Conservation (phyloP, 2,113 vertebrate genomes). For the Pedetes capensis region DNA sequence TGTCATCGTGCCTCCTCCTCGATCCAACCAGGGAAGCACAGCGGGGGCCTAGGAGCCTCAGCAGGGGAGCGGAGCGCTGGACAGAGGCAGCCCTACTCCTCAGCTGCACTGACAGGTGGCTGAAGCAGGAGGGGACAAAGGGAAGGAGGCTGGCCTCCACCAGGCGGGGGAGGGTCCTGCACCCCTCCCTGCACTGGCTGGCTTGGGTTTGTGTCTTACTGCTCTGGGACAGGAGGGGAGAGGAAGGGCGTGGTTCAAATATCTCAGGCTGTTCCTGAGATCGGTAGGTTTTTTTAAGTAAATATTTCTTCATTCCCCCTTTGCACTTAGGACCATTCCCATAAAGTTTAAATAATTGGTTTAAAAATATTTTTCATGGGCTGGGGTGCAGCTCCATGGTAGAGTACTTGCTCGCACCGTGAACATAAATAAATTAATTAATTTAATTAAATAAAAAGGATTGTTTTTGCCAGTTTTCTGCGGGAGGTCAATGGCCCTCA, state of each 20-base stretch:
- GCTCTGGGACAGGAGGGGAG: not conserved
- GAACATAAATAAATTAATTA: not conserved
- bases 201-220: not conserved
- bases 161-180: not conserved
- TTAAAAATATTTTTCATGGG: not conserved
- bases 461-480: not conserved
- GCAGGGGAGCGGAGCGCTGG: no score
- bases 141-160: not conserved
- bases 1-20: no score
- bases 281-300: not conserved
- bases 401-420: not conserved
- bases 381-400: no score
- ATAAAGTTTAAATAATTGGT: not conserved
- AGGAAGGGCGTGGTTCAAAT: not conserved
- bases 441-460: not conserved
- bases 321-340: not conserved
- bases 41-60: not conserved
- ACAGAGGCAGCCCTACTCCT: not conserved
- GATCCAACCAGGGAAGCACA: not conserved
- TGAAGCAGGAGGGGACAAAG: not conserved
- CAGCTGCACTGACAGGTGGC: no score
- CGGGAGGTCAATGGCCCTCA: not conserved
- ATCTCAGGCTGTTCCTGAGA: not conserved
- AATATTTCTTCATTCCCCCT: not conserved
- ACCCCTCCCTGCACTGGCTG: not conserved